Evolutionary conservation across 2,113 vertebrate species (phyloP).

Genomic region (Odobenus rosmarus): DNA sequence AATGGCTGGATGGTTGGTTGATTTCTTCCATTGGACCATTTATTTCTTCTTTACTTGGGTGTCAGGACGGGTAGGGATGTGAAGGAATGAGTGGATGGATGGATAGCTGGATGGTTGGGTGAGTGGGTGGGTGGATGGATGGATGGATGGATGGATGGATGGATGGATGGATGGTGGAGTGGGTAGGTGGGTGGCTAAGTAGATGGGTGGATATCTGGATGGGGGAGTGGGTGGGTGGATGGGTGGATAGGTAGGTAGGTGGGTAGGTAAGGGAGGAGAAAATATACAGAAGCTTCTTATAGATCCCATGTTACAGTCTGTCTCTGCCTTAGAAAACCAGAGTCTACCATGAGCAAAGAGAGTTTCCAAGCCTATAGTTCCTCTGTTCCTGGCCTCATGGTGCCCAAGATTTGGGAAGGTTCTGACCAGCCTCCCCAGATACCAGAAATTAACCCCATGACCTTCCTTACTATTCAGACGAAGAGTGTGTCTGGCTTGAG

Average conservation of each 20-base stretch:
- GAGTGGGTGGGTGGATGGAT: background rate
- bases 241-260: background rate
- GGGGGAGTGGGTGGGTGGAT: background rate
- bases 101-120: background rate
- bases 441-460: background rate
- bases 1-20: slow-evolving; percentile 28
- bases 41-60: background rate
- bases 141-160: background rate
- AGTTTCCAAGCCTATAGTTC: background rate
- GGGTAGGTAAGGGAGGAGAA: background rate
- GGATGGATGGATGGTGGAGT: rapidly evolving
- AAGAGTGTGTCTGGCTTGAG: background rate
- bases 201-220: background rate
- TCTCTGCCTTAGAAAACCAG: background rate
- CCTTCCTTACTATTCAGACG: background rate
- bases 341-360: background rate
- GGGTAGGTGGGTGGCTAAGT: background rate
- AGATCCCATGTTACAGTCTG: background rate
- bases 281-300: background rate
- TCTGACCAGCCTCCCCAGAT: background rate
- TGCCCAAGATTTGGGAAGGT: background rate
- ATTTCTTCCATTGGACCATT: background rate
- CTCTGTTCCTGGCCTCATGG: background rate
- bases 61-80: background rate
- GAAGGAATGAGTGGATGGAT: background rate